Evolutionary conservation across 2,888 invertebrate genomes (phyloP), one percentile per base, ranked within the genome.

Genomic region (Cyclophora albipunctata): DNA sequence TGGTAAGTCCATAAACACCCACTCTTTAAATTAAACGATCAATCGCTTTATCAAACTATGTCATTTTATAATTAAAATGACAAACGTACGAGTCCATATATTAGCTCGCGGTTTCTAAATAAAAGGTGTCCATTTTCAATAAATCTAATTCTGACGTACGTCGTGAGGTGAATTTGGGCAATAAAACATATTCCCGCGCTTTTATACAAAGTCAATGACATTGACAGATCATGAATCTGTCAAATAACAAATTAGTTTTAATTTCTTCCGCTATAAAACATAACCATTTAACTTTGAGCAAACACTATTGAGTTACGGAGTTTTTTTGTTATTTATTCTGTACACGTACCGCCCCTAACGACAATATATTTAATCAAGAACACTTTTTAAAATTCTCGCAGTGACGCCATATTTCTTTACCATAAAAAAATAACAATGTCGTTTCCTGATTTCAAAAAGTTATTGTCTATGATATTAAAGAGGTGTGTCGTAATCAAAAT

Each of bases 281-380:
- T 54, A 56, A 57, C 4, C 37, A 37, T 37, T 37, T 37, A 37
- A 37, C 4, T 37, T 37, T 4, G 37, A 37, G 56, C 54, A 50
- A 54, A 49, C 48, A 20, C 20, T 20, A 20, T 20, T 20, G 20
- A 20, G 20, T 20, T 20, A 37, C 37, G 5, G 5, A 37, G 37
- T 37, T 37, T 37, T 37, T 5, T 20, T 20, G 20, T 20, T 47
- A 41, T 54, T 51, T 51, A 45, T 55, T 40, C 41, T 45, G 45
- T 42, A 49, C 49, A 54, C 48, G 41, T 49, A 40, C 40, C 47
- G 44, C 35, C 44, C 51, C 45, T 42, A 42, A 41, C 44, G 50
- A 49, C 85, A 75, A 79, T 86, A 83, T 86, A 85, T 87, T 86
- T 85, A 85, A 87, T 86, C 85, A 86, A 80, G 79, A 73, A 71